Conservation (phyloP, 2,888 invertebrate genomes). For the Elysia crispata region DNA sequence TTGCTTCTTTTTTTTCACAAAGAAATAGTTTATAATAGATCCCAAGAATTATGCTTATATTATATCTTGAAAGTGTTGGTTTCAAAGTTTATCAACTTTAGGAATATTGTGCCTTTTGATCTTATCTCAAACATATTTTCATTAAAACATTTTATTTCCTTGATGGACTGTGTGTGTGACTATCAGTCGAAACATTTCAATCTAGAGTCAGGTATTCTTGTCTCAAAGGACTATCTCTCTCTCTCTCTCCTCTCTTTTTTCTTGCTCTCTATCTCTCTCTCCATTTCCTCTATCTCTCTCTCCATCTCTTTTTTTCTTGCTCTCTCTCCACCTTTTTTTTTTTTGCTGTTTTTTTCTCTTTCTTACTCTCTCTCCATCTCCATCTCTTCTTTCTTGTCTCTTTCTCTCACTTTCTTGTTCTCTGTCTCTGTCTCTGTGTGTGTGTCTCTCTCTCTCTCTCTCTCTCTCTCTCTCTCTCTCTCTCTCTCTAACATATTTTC, state of each 20-base stretch:
- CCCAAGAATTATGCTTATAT: not conserved
- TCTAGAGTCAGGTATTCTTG: too few species aligned
- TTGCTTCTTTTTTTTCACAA: too few species aligned
- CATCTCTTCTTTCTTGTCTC: not conserved
- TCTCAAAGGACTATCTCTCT: slow-evolving; percentile 20
- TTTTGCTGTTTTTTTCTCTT: not conserved
- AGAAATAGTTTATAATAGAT: too few species aligned
- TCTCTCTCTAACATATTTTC: not conserved
- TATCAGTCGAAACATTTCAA: too few species aligned
- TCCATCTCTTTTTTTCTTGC: not conserved
- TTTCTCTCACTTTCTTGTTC: not conserved
- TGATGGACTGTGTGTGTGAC: too few species aligned
- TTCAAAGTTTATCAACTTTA: not conserved
- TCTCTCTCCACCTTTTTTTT: not conserved
- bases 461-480: not conserved
- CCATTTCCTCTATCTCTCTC: not conserved
- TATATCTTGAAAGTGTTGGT: not conserved
- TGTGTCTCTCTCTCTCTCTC: slow-evolving; percentile 4
- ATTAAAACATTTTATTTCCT: slow-evolving; percentile 5
- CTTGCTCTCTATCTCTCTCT: not conserved
- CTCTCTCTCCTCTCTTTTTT: not conserved
- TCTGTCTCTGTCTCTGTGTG: slow-evolving; percentile 15
- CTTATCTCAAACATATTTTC: not conserved
- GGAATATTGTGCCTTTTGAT: too few species aligned
- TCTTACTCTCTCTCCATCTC: not conserved